These are phyloP conservation scores for Napeogenes sylphis DNA, from an alignment of 2,888 invertebrate genomes.

Conservation along the genomic window DNA sequence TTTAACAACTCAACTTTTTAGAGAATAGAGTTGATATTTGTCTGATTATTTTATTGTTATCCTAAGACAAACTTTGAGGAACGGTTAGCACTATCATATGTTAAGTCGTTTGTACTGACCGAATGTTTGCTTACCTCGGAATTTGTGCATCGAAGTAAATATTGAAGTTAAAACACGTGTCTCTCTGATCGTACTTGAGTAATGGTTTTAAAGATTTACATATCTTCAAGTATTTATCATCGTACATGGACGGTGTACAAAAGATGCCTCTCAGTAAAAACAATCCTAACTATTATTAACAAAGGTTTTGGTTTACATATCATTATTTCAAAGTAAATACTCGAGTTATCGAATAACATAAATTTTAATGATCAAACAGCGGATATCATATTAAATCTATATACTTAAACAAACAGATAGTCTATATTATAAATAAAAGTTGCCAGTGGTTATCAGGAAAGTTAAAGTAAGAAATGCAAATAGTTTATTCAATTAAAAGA, in stretches of 20 bases:
- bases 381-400: no score
- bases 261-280: no score
- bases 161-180: conserved; percentile 1
- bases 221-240: neutral
- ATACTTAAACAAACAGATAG: no score
- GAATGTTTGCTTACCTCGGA: conserved; percentile 37
- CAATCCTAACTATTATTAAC: no score
- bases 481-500: conserved; percentile 29
- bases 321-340: no score
- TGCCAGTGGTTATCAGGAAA: neutral
- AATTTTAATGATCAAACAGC: no score
- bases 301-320: no score
- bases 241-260: no score
- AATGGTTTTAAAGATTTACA: neutral
- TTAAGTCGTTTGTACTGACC: conserved; percentile 39
- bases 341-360: no score
- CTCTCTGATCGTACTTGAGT: neutral
- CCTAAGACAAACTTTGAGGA: conserved; percentile 38
- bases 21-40: conserved; percentile 22
- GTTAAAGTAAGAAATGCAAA: conserved; percentile 22
- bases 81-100: conserved; percentile 49
- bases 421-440: neutral
- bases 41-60: conserved; percentile 12
- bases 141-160: conserved; percentile 21
- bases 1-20: neutral